Base-by-base conservation (phyloP, 2,797 vertebrate genomes). In the Enteromius afrohamiltoni region DNA sequence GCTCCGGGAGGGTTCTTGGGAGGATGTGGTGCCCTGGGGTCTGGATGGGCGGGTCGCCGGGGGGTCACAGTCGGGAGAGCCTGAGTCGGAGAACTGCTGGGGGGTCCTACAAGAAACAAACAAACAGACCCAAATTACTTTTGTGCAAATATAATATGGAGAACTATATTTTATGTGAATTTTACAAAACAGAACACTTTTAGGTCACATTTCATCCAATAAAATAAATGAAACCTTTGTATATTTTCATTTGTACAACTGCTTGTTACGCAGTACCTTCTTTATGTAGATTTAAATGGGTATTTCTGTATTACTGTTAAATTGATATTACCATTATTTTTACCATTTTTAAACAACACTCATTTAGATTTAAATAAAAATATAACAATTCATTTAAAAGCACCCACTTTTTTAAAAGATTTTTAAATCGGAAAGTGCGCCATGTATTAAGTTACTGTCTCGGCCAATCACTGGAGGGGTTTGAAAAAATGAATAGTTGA, bases 61-160 rank as follows among this genome's bases (percentile, higher is more conserved):
- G 98, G 95, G 0, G 93, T 95, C 83, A 97, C 93, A 0, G 97
- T 97, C 45, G 97, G 97, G 69, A 98, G 93, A 65, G 95, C 94
- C 82, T 91, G 94, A 67, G 98, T 98, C 83, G 97, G 97, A 68
- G 93, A 91, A 49, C 94, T 92, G 4, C 95, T 91, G 0, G 90
- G 91, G 1, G 93, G 94, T 88, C 98, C 98, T 99, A 87, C 4
- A 82, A 26, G 62, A 80, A 83, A 80, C 45, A 14, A 42, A 80
- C 10, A 45, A 40, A 40, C 4, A 45, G 55, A 14, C 11, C 17
- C 47, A 58, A 21, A 29, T 8, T 62, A 34, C 23, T 14, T 73
- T 49, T 60, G 2, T 23, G 31, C 3, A 26, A 49, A 73, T 19
- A 29, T 6, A 21, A 49, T 19, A 21, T 49, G 4, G 4, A 31